Percentiles rank a stretch among this genome's conserved stretches.
Conservation (phyloP, 1,140 invertebrate genomes). For the Eupristina koningsbergeri region DNA sequence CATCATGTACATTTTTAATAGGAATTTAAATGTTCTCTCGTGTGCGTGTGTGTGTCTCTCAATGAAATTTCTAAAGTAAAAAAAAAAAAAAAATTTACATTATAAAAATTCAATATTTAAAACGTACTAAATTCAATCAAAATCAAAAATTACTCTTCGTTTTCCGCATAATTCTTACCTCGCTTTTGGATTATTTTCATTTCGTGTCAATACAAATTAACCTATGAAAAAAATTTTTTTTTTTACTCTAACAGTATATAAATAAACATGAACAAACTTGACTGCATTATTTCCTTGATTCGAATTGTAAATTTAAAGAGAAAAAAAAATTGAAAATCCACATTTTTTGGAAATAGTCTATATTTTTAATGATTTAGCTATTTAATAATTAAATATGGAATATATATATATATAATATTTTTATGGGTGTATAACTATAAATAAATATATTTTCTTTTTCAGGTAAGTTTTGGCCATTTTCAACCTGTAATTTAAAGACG, state of each 20-base stretch:
- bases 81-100: background rate
- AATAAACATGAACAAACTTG: background rate
- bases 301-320: background rate
- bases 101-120: too few relatives aligned
- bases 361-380: too few relatives aligned
- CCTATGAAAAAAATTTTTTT: background rate
- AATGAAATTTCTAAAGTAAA: background rate
- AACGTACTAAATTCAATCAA: too few relatives aligned
- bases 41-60: too few relatives aligned
- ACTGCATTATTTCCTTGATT: background rate
- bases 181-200: too few relatives aligned
- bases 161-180: too few relatives aligned
- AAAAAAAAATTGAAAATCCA: background rate
- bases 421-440: background rate
- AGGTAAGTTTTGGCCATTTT: constrained; percentile 8
- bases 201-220: background rate
- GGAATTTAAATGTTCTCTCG: too few relatives aligned
- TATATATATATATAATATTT: constrained; percentile 9
- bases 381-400: too few relatives aligned
- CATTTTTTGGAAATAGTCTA: too few relatives aligned
- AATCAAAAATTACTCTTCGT: too few relatives aligned
- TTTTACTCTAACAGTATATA: too few relatives aligned
- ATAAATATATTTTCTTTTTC: constrained; percentile 16
- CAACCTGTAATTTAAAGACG: background rate
- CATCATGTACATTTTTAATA: too few relatives aligned